Conservation (phyloP, 2,113 vertebrate species). For the Thryonomys swinderianus region DNA sequence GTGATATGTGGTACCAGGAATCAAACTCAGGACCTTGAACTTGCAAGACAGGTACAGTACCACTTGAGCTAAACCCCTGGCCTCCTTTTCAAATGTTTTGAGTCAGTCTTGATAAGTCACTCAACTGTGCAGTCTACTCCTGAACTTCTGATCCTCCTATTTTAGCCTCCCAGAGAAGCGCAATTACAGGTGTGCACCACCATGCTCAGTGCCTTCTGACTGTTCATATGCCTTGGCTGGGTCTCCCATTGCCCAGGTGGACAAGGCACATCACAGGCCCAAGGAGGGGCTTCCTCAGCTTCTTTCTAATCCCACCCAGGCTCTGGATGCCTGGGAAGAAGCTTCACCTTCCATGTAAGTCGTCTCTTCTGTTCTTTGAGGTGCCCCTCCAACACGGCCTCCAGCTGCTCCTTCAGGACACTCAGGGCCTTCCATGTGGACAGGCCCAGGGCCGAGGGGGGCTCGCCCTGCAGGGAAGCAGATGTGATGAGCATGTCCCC, state of each 20-base stretch:
- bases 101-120: neutral
- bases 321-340: neutral
- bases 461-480: constrained; percentile 88
- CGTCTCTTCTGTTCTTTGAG: constrained; percentile 88
- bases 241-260: rapidly evolving
- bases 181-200: neutral
- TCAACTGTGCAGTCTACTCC: neutral
- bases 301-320: neutral
- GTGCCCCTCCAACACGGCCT: constrained; percentile 91
- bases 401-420: constrained; percentile 93
- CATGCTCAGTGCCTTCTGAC: neutral
- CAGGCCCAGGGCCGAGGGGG: constrained; percentile 91
- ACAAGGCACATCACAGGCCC: neutral
- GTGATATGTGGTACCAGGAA: no score
- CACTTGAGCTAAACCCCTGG: no score
- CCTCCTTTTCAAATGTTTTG: neutral
- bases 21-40: no score
- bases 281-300: neutral
- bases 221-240: rapidly evolving
- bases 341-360: constrained; percentile 90
- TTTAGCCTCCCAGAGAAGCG: neutral
- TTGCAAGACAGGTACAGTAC: no score
- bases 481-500: neutral
- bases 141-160: neutral
- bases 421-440: constrained; percentile 93